Evolutionary conservation across 2,113 vertebrate species (phyloP).

Genomic region (Cryptotis parvus): DNA sequence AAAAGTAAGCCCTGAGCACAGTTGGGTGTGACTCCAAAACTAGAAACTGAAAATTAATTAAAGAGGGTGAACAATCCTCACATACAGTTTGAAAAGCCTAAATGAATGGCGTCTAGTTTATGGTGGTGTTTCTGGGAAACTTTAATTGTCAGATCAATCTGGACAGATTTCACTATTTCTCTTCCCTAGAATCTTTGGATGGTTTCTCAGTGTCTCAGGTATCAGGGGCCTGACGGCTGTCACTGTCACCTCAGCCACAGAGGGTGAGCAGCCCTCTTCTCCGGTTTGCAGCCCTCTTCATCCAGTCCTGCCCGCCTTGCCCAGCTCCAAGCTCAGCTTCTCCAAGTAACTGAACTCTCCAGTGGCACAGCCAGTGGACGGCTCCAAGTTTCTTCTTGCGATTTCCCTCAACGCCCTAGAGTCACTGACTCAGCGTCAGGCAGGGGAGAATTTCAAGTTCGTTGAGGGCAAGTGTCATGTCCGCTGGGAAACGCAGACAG

Average conservation of each 20-base stretch:
- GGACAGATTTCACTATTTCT: neutral
- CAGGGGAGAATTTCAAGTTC: neutral
- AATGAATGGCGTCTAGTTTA: neutral
- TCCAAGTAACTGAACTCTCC: neutral
- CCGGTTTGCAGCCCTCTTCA: neutral
- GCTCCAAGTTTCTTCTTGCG: neutral
- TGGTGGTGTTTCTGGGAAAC: neutral
- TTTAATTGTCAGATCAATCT: neutral
- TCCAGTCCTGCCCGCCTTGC: neutral
- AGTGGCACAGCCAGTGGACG: neutral
- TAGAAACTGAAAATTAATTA: too few relatives aligned
- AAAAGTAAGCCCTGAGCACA: too few relatives aligned
- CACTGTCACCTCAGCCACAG: too few relatives aligned
- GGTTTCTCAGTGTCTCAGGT: neutral
- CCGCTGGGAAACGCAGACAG: neutral
- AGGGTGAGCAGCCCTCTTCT: neutral
- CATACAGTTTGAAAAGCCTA: neutral
- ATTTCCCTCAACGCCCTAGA: neutral
- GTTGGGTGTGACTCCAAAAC: too few relatives aligned
- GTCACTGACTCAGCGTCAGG: neutral
- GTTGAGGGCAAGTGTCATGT: neutral
- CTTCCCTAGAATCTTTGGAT: constrained; percentile 2
- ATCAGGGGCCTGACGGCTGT: neutral
- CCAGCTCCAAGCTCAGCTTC: constrained; percentile 26
- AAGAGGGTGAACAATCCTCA: neutral